Base-by-base conservation (phyloP, 92 coral and sea anemone species). In the Bergia puertoricense region DNA sequence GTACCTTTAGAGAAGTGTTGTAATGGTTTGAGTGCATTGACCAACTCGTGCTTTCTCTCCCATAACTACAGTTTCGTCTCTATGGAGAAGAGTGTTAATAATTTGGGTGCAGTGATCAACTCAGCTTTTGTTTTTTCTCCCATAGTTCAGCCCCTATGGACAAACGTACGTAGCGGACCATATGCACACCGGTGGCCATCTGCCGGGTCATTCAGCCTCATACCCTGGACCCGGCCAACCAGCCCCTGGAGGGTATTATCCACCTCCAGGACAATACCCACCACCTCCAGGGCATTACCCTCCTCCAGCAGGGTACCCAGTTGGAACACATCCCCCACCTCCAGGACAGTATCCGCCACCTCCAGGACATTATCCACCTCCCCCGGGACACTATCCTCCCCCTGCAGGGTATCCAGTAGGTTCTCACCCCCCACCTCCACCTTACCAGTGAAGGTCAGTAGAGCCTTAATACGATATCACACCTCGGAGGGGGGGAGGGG, bases 141-240 rank as follows among this genome's bases (percentile, higher is more conserved):
- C 81, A 18, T 71, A 92, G 94, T 92, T 92, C 86, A 92, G 94
- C 85, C 94, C 94, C 5, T 92, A 86, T 82, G 92, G 94, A 39
- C 94, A 92, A 54, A 65, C 85, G 8, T 92, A 89, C 77, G 66
- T 82, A 13, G 90, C 94, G 13, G 94, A 92, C 67, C 94, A 92
- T 66, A 39, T 50, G 20, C 86, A 59, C 50, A 45, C 84, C 4
- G 92, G 93, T 11, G 36, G 86, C 48, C 87, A 84, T 59, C 66
- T 69, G 23, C 79, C 87, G 45, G 87, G 65, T 4, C 67, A 84
- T 71, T 69, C 78, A 66, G 37, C 77, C 14, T 36, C 78, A 6
- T 84, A 69, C 56, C 77, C 79, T 18, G 87, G 85, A 36, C 44
- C 85, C 11, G 85, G 87, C 22, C 87, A 84, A 46, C 87, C 87